A percentile compares a stretch with the other conserved stretches of the same genome.
Evolutionary conservation across 1,140 invertebrate genomes (phyloP).

Genomic region (Temnothorax longispinosus): DNA sequence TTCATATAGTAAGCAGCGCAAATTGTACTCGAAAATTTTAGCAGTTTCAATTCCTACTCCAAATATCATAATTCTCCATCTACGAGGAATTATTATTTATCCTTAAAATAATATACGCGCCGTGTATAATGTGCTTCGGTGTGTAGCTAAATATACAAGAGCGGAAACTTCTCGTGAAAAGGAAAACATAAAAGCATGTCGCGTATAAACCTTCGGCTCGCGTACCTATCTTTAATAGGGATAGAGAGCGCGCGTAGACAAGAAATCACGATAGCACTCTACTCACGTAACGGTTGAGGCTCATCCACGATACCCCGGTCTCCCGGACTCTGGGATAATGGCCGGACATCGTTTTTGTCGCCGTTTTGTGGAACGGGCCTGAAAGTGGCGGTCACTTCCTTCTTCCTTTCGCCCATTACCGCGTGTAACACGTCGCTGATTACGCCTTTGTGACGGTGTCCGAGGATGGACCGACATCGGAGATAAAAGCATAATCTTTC

Average conservation of each 20-base stretch:
- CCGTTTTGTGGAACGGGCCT: slow-evolving; percentile 59
- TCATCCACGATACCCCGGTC: slow-evolving; percentile 70
- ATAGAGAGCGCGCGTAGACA: slow-evolving; percentile 19
- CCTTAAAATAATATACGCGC: slow-evolving; percentile 12
- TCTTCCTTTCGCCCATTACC: slow-evolving; percentile 56
- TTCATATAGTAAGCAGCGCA: neutral
- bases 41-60: neutral
- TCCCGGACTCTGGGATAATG: slow-evolving; percentile 65
- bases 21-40: neutral
- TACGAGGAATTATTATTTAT: slow-evolving; percentile 19
- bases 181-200: slow-evolving; percentile 32
- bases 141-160: neutral
- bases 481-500: slow-evolving; percentile 45
- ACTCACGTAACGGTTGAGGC: slow-evolving; percentile 76
- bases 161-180: neutral
- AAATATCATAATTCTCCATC: neutral
- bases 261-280: slow-evolving; percentile 73
- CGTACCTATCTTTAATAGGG: slow-evolving; percentile 28
- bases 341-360: slow-evolving; percentile 75
- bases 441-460: slow-evolving; percentile 58
- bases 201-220: neutral
- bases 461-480: neutral
- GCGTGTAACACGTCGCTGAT: slow-evolving; percentile 40
- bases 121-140: neutral
- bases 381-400: slow-evolving; percentile 57